Base-by-base conservation (phyloP, 2,888 invertebrate genomes). In the Papilio protenor region DNA sequence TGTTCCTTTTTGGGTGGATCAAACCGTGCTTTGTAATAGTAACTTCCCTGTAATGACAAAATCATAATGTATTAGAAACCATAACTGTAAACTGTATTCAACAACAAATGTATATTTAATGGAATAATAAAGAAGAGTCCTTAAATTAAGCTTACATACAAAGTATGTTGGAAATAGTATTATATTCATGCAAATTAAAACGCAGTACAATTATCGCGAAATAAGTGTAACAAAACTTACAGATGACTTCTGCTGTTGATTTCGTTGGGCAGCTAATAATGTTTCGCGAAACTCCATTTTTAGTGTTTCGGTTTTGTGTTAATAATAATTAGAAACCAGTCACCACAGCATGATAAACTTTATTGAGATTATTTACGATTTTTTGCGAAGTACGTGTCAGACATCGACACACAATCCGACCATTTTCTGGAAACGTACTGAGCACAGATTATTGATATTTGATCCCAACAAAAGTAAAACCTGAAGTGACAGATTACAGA, bases 1-100 rank as follows among this genome's bases (percentile, higher is more conserved):
- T 96, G 95, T 84, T 97, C 96, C 86, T 98, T 98, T 86, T 98
- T 98, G 0, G 98, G 97, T 1, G 98, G 97, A 80, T 97, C 96
- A 87, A 97, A 98, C 82, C 97, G 96, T 2, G 98, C 97, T 85
- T 96, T 97, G 86, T 98, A 98, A 86, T 95, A 97, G 90, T 82
- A 83, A 82, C 84, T 94, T 59, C 88, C 90, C 95, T 95, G 84
- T 84, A 90, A 89, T 69, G 45, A n/a, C 23, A 45, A 5, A 64
- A 72, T 33, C 14, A 55, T 23, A 14, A n/a, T 71, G 18, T 71
- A 16, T 71, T 71, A 16, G 21, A 66, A 66, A 66, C 40, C 10
- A 66, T n/a, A 8, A 40, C 40, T 16, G 45, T 69, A 69, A 69
- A 45, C 4, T 45, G 40, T 45, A 5, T n/a, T 66, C n/a, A 69